These are phyloP conservation scores for Nylanderia fulva DNA, from an alignment of 1,140 invertebrate genomes.

Conservation along the genomic window DNA sequence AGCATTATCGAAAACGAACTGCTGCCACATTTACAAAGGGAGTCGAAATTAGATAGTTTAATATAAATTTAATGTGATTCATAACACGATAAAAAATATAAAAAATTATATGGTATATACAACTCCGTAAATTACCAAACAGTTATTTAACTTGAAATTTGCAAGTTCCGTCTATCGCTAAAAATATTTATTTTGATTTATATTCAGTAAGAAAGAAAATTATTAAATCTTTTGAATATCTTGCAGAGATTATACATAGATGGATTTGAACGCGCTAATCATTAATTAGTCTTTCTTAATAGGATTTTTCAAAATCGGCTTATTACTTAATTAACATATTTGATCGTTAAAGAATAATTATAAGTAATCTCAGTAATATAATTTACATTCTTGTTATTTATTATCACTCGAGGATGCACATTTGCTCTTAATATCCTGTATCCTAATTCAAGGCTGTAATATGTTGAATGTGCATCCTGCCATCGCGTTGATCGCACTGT, in stretches of 20 bases:
- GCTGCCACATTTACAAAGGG: not conserved
- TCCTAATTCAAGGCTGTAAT: conserved; percentile 30
- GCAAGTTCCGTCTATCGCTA: not conserved
- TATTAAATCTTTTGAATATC: not conserved
- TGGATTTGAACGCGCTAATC: not conserved
- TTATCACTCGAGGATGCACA: not conserved
- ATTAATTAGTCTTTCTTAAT: not conserved
- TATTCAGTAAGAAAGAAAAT: not conserved
- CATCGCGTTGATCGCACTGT: conserved; percentile 43
- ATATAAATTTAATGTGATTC: not conserved
- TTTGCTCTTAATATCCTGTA: not conserved
- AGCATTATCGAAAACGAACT: not conserved
- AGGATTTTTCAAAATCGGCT: not conserved
- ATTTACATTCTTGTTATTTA: not conserved
- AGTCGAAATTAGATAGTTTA: not conserved
- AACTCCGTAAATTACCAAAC: not conserved
- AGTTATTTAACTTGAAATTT: not conserved
- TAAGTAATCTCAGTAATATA: not conserved
- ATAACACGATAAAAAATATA: not conserved
- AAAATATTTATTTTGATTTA: not conserved
- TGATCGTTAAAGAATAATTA: not conserved
- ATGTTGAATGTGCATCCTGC: not conserved
- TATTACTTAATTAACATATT: not conserved
- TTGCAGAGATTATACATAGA: not conserved
- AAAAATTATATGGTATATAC: not conserved